Base-by-base conservation (phyloP, 2,113 vertebrate species). In the Cebus imitator region DNA sequence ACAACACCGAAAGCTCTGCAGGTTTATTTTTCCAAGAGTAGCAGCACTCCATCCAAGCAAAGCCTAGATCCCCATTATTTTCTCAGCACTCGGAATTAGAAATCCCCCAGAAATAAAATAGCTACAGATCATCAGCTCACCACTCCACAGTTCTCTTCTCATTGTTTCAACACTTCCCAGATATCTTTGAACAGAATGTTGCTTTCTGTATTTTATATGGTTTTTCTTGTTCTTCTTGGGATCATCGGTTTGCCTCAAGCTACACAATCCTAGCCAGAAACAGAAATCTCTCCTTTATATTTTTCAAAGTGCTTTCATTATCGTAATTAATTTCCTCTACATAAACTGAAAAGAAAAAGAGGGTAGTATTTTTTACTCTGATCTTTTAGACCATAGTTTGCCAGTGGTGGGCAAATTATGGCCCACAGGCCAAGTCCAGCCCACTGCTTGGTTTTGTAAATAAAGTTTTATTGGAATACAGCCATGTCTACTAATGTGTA, bases 281-380 rank as follows among this genome's bases (percentile, higher is more conserved):
- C 61, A 92, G 50, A 93, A 94, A 80, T 50, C 9, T 48, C 27
- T 88, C 43, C 13, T 48, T 72, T 78, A 50, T 37, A 87, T 91
- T 94, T 97, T 91, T 94, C 78, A 35, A 82, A 94, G n/a, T 11
- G 23, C 5, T 94, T 81, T 79, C n/a, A 50, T 45, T 30, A 25
- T 5, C 82, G 35, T 48, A 80, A 76, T 93, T 95, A 37, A 73
- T 85, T 43, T 75, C 35, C 35, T 35, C 30, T 14, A 73, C 68
- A 58, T 20, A 93, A 82, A n/a, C 20, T 17, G 79, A n/a, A 18
- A 48, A 40, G 2, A 48, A 84, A 84, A 84, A 64, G 0, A 91
- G n/a, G 58, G 48, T 40, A 76, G 20, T 17, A 23, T 57, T 80
- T 84, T 55, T 73, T 5, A 86, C 45, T 27, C 40, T n/a, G 37